Base-by-base conservation (phyloP, 2,888 invertebrate species). In the Agonopterix subpropinquella region DNA sequence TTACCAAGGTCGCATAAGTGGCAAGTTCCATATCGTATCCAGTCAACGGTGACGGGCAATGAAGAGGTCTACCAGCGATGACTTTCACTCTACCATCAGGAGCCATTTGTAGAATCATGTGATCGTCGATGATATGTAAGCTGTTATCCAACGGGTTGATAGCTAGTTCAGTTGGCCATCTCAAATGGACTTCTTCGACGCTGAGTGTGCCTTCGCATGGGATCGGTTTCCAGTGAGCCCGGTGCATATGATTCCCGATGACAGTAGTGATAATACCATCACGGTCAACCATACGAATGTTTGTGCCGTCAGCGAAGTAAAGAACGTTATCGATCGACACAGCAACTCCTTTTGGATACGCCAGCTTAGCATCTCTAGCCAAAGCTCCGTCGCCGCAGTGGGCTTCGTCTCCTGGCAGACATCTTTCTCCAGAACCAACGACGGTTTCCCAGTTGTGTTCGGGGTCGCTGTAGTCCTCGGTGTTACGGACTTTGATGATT, bases 151-250 rank as follows among this genome's bases (percentile, higher is more conserved):
- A 83, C 0, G 98, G 98, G 77, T 97, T 98, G 36, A 98, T 96
- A 0, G 98, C 93, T 11, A 99, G 85, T 72, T 97, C 97, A 0
- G 98, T 98, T 0, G 99, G 99, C 98, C 98, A 99, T 48, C 97
- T 91, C 47, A 98, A 86, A 70, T 96, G 96, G 48, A 98, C 97
- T 81, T 97, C 96, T 73, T 96, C 96, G n/a, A 96, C 92, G 67
- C 96, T 96, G 0, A 96, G 77, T 0, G 96, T 97, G 13, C 96
- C 97, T 76, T 96, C 96, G 67, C 97, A 97, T 0, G 97, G 96
- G 47, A 97, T 94, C 0, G 97, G 97, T 70, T 96, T 96, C 96
- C 96, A 97, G 73, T 96, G 96, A 0, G 95, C 94, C 68, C 96
- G 93, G 70, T 96, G 96, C 94, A 96, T 96, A 70, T 96, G 96